Percentiles rank a stretch among this genome's conserved stretches.
phyloP scores from a whole-genome alignment of 1,140 invertebrate species.

The Gryllus bimaculatus region DNA sequence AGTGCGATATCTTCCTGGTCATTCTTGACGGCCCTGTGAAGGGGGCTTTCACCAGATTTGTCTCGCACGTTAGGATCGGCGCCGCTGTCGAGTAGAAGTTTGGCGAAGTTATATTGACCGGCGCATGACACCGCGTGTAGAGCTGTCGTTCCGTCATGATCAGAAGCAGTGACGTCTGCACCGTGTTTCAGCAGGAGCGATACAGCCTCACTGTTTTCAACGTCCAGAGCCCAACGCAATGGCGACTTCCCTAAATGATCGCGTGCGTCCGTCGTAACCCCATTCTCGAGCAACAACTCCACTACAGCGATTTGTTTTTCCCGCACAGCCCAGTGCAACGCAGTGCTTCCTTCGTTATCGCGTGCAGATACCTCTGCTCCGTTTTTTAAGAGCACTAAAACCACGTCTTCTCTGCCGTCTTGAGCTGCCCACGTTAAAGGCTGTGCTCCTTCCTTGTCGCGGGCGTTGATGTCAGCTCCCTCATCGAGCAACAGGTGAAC shows the following conservation, averaged over 20 bases:
- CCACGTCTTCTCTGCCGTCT: background rate
- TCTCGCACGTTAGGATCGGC: background rate
- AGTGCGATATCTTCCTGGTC: slow-evolving; percentile 41
- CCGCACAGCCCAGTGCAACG: background rate
- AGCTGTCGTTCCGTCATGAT: background rate
- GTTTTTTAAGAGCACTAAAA: background rate
- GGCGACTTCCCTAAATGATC: background rate
- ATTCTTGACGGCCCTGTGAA: background rate
- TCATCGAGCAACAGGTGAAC: background rate
- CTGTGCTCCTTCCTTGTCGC: background rate
- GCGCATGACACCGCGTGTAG: background rate
- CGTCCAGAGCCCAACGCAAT: background rate
- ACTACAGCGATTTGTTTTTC: background rate
- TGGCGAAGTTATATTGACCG: background rate
- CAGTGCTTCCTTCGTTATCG: background rate
- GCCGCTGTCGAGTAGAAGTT: background rate
- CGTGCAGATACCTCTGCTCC: background rate
- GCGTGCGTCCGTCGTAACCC: background rate
- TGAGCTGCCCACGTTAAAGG: background rate
- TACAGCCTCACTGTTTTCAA: background rate
- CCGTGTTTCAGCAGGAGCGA: background rate
- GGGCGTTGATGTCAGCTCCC: background rate
- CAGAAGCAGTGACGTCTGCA: background rate
- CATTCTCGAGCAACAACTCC: background rate
- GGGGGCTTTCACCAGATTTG: background rate